Conservation (phyloP, 2,113 vertebrate genomes). For the Tylochromis polylepis region DNA sequence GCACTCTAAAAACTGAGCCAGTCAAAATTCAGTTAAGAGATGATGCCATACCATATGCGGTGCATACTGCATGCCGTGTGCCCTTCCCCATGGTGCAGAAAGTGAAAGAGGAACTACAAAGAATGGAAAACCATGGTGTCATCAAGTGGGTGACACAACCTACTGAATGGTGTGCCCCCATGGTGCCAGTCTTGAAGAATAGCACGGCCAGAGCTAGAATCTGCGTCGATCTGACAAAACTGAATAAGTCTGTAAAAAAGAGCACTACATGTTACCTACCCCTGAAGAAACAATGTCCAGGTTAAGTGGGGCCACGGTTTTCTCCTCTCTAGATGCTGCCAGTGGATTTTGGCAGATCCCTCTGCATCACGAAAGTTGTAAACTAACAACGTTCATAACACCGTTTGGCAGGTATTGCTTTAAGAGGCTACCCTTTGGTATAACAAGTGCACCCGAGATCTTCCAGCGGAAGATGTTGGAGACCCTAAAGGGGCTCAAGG, state of each 20-base stretch:
- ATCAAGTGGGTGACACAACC: no score
- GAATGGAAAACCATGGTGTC: no score
- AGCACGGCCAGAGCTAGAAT: not conserved
- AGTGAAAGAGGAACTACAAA: no score
- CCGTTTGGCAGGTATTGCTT: not conserved
- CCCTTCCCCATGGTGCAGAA: no score
- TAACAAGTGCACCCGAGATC: not conserved
- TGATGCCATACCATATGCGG: no score
- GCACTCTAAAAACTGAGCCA: no score
- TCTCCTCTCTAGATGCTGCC: not conserved
- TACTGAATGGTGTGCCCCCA: no score
- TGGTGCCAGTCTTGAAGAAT: not conserved
- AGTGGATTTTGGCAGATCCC: not conserved
- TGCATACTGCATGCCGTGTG: no score
- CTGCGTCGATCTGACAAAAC: not conserved
- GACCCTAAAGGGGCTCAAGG: not conserved
- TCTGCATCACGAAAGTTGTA: not conserved
- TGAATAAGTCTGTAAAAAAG: not conserved
- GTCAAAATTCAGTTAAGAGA: no score
- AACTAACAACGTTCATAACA: not conserved
- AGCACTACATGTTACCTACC: not conserved
- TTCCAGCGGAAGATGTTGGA: not conserved
- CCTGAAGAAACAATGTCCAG: not conserved
- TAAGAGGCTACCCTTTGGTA: not conserved
- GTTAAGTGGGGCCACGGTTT: not conserved